A percentile compares a stretch with the other conserved stretches of the same genome.
These are phyloP conservation scores for Icerya purchasi DNA, from an alignment of 2,888 invertebrate genomes.

Conservation along the genomic window DNA sequence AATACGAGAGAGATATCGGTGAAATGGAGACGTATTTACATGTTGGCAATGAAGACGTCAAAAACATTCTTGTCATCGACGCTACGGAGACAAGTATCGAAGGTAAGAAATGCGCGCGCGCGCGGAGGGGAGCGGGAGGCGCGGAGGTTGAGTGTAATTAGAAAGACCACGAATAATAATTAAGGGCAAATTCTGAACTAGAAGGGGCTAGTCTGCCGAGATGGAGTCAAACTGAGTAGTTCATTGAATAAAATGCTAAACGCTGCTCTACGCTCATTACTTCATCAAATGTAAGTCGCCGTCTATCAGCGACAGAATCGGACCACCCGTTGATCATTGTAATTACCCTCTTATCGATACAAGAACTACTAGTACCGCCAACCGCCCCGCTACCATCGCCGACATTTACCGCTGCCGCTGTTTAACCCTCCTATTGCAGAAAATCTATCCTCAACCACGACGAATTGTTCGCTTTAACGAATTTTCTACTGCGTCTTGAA, in stretches of 20 bases:
- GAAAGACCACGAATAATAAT: constrained; percentile 13
- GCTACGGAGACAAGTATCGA: neutral
- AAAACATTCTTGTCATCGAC: neutral
- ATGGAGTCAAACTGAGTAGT: constrained; percentile 14
- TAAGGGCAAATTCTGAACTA: constrained; percentile 1
- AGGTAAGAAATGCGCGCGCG: neutral
- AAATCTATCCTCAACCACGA: no score
- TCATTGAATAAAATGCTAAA: constrained; percentile 16
- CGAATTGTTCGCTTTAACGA: no score
- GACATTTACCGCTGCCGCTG: no score
- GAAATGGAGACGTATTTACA: no score
- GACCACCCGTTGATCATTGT: constrained; percentile 10
- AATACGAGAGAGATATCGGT: no score
- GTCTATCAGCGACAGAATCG: constrained; percentile 11
- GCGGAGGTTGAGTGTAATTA: neutral
- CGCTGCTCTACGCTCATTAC: constrained; percentile 16
- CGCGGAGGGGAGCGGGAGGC: neutral
- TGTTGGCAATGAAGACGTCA: no score
- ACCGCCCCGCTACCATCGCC: no score
- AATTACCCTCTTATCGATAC: constrained; percentile 10
- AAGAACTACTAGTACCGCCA: no score
- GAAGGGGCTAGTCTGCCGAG: constrained; percentile 8
- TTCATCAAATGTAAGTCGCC: constrained; percentile 11
- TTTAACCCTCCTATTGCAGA: no score
- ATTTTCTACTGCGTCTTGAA: no score